Evolutionary conservation across 2,888 invertebrate genomes (phyloP), one percentile per base, ranked within the genome.

Genomic region (Rhopalosiphum nymphaeae): DNA sequence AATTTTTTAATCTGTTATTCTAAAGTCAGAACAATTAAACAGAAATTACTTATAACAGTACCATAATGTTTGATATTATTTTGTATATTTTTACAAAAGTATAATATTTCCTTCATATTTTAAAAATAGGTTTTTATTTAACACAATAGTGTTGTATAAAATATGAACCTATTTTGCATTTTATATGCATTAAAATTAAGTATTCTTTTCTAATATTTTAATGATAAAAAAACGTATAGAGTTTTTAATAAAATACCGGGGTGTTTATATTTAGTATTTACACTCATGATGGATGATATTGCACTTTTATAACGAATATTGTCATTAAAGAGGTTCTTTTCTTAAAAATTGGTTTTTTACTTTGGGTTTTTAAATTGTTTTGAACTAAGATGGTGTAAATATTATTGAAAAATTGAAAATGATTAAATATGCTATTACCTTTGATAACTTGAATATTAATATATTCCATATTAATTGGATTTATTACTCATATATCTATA

Each of bases 171-270:
- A 36, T 53, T 53, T 25, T 25, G 25, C 3, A 36, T 56, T 88
- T 88, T 26, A 88, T 26, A 36, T 44, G 26, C 2, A 85, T 11
- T 44, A 44, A 44, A 13, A 85, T 85, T 44, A 85, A 67, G n/a
- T 90, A 21, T 90, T 49, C 10, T 56, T 44, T 56, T 26, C n/a
- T n/a, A 13, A n/a, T 57, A 0, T 29, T 44, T 46, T 57, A 26
- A 57, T 46, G 26, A 86, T 85, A 86, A 91, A 86, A 61, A 61
- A n/a, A 57, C 61, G n/a, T 36, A n/a, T 36, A 85, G 16, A n/a
- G 57, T 46, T 92, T 92, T 87, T 49, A 92, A 86, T 92, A 61
- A 36, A 61, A 61, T 0, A 26, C 10, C 7, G 16, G 57, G 36
- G 57, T 91, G 85, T 85, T 91, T 84, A 29, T 56, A 26, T 56